These are phyloP conservation scores for Ophiothrix spiculata DNA, from an alignment of 35 echinoderm and acorn worm genomes.

Conservation along the genomic window DNA sequence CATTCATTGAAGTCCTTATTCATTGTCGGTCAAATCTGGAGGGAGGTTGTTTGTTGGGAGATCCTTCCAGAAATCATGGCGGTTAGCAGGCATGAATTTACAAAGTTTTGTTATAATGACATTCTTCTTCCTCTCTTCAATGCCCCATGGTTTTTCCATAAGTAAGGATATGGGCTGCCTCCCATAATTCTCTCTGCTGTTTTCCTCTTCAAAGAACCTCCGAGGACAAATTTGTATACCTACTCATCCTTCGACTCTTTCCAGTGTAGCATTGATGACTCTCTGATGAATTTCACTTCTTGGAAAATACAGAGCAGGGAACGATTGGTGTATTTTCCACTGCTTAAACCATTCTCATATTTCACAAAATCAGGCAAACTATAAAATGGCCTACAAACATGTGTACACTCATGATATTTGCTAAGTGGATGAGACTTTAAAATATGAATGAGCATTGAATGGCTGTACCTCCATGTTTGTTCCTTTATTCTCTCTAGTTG, in stretches of 20 bases:
- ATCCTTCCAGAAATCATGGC: not conserved
- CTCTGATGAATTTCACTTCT: not conserved
- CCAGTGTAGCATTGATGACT: not conserved
- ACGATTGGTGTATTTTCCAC: not conserved
- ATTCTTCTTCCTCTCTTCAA: not conserved
- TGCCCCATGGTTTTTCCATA: not conserved
- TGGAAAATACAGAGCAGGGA: not conserved
- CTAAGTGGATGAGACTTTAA: too few relatives aligned
- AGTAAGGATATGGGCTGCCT: not conserved
- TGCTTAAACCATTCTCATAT: constrained; percentile 6
- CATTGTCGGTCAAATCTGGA: not conserved
- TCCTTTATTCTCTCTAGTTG: too few relatives aligned
- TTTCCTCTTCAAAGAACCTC: not conserved
- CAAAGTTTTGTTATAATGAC: not conserved
- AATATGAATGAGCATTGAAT: too few relatives aligned
- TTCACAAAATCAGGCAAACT: too few relatives aligned
- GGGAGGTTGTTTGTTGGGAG: not conserved
- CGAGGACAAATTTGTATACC: not conserved
- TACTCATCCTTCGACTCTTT: not conserved
- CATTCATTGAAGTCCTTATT: not conserved
- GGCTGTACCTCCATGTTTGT: too few relatives aligned
- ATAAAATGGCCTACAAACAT: too few relatives aligned
- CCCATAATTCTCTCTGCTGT: not conserved
- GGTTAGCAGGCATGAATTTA: not conserved
- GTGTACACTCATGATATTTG: too few relatives aligned